A percentile compares a stretch with the other conserved stretches of the same genome.
Conservation (phyloP, 1,140 invertebrate genomes). For the Frieseomelitta varia region DNA sequence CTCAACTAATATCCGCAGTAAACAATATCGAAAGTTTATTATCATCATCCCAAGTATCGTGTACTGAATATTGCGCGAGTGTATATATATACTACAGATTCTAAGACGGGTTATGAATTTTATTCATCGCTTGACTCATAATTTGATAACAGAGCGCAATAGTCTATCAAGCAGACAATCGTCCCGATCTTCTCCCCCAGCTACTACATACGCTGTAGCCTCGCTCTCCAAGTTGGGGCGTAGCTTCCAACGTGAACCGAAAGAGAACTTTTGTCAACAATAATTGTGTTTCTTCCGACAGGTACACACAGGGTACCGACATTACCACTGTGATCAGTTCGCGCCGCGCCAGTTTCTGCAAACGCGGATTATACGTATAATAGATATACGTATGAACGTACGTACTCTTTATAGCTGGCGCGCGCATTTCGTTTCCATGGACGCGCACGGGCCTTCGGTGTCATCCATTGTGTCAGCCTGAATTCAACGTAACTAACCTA, state of each 20-base stretch:
- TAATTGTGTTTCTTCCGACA: constrained; percentile 23
- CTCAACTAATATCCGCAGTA: no score
- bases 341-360: not conserved
- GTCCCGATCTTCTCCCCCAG: no score
- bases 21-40: no score
- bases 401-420: constrained; percentile 14
- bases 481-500: constrained; percentile 76
- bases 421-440: not conserved
- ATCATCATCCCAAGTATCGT: no score
- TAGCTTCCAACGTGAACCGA: constrained; percentile 20
- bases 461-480: constrained; percentile 56
- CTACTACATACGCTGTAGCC: not conserved
- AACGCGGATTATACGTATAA: constrained; percentile 18
- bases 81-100: no score
- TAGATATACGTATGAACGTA: no score
- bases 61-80: no score
- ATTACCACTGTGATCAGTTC: constrained; percentile 25
- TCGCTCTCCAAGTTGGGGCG: not conserved
- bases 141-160: no score
- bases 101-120: no score
- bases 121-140: no score
- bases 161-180: no score
- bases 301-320: not conserved
- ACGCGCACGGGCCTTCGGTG: constrained; percentile 36
- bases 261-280: constrained; percentile 20